Conservation (phyloP, 2,888 invertebrate species). For the Prosopocoilus inquinatus region DNA sequence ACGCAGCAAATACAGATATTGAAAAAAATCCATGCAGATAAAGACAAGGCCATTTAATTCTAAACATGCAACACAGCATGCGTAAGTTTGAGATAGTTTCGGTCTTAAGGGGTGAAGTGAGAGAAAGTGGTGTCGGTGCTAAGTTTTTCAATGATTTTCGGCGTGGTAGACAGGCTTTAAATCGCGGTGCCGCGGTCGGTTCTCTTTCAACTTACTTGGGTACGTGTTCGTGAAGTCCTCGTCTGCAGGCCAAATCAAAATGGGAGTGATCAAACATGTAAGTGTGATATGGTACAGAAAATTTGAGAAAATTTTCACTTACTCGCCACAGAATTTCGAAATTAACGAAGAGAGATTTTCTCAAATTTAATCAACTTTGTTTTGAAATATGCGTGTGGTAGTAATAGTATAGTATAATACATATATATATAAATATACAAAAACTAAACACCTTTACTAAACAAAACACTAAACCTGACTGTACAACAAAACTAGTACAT, state of each 20-base stretch:
- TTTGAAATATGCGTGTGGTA: neutral
- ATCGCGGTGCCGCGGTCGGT: neutral
- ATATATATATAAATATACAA: slow-evolving; percentile 1
- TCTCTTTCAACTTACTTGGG: slow-evolving; percentile 45
- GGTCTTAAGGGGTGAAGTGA: too few species aligned
- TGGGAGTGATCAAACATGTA: slow-evolving; percentile 31
- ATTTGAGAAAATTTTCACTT: slow-evolving; percentile 4
- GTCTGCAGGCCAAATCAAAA: slow-evolving; percentile 45
- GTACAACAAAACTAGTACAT: slow-evolving; percentile 18
- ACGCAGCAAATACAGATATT: neutral
- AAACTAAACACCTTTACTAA: slow-evolving; percentile 9
- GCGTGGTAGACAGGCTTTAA: neutral
- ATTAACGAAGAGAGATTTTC: too few species aligned
- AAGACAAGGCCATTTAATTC: slow-evolving; percentile 1
- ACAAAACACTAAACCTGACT: slow-evolving; percentile 15
- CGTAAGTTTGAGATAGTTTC: too few species aligned
- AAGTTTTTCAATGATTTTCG: neutral
- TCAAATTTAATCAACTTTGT: neutral
- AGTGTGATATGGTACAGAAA: slow-evolving; percentile 11
- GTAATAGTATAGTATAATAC: neutral
- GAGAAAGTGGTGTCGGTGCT: neutral
- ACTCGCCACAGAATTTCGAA: too few species aligned
- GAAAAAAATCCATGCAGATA: slow-evolving; percentile 4
- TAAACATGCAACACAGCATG: too few species aligned
- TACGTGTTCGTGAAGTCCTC: slow-evolving; percentile 46